Evolutionary conservation across 2,113 vertebrate genomes (phyloP), one percentile per base, ranked within the genome.

Genomic region (Platysternon megacephalum): DNA sequence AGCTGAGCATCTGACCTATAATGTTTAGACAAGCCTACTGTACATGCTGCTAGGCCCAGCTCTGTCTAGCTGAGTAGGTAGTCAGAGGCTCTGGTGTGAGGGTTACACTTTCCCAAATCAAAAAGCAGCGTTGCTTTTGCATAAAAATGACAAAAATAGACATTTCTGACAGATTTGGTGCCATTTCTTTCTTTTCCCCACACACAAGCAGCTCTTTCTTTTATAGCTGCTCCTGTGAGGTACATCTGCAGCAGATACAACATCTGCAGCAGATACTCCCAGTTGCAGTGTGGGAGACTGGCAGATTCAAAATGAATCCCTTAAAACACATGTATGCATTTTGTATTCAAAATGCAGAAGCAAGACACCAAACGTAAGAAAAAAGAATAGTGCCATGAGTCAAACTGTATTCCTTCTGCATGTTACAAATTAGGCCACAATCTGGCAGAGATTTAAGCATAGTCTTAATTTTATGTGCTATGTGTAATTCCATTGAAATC

Each of bases 231-330:
- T 35, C 46, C 86, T 97, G 94, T 96, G 95, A 88, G 52, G n/a
- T 97, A 96, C 95, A n/a, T 81, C 84, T 79, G 53, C 65, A 86
- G 65, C 32, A 92, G 29, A 28, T 91, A 42, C 72, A 89, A 93
- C 91, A 81, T 81, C 84, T 79, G 53, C 65, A 86, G 65, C 32
- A 92, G 29, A 28, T 91, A 42, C 72, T 88, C 11, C 79, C 65
- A 39, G 90, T n/a, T 94, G 53, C 24, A 81, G 49, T 6, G 16
- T 65, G 55, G 87, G 46, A 91, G 32, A 94, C 21, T 39, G n/a
- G 42, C 58, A 97, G 85, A 86, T 81, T 89, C 87, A 92, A 96
- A 96, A 88, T 49, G 94, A 96, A 93, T 90, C 91, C 86, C 91
- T 79, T 84, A 35, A 29, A 96, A 92, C 39, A 51, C 19, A 93